phyloP scores from a whole-genome alignment of 2,113 vertebrate species.

The Psilopogon haemacephalus region DNA sequence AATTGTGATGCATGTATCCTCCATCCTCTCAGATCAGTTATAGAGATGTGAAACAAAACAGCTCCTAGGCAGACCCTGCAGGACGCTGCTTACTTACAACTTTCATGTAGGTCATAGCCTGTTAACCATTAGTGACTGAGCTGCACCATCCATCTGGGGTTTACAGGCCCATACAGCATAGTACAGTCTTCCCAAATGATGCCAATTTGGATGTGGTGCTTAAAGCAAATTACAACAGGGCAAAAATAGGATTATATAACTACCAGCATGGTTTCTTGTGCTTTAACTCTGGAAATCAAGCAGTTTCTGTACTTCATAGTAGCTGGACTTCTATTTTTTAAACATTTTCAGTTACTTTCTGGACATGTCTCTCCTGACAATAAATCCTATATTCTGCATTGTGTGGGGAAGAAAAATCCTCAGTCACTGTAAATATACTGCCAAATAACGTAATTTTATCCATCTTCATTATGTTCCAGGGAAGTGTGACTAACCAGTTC shows the following conservation, averaged over 20 bases:
- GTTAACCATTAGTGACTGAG: neutral
- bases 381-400: neutral
- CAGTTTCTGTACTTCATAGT: neutral
- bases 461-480: neutral
- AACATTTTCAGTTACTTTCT: neutral
- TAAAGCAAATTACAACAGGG: neutral
- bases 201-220: neutral
- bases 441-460: slow-evolving; percentile 36
- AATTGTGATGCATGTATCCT: rapidly evolving
- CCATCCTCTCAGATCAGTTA: neutral
- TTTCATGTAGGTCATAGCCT: rapidly evolving
- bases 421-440: neutral
- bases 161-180: neutral
- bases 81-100: neutral
- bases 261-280: neutral
- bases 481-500: slow-evolving; percentile 45
- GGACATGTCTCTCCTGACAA: neutral
- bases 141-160: neutral
- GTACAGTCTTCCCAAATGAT: neutral
- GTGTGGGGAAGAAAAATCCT: neutral
- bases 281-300: neutral
- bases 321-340: neutral
- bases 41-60: neutral
- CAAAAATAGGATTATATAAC: neutral
- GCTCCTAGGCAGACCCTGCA: neutral